Evolutionary conservation across 2,888 invertebrate species (phyloP), one percentile per base, ranked within the genome.

Genomic region (Polymixis flavicincta): DNA sequence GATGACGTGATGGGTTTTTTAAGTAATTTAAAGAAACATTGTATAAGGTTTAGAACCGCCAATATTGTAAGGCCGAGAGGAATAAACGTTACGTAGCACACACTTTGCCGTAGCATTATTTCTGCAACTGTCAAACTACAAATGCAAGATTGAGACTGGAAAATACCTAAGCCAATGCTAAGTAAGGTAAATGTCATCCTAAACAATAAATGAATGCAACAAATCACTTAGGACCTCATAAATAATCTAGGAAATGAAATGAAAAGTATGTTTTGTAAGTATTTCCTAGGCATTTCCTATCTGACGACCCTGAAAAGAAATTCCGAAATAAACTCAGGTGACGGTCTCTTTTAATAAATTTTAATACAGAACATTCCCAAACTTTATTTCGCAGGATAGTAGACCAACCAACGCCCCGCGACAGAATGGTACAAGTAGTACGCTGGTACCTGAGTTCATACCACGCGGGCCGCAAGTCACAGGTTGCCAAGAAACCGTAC

Each of bases 371-470:
- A 11, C 19, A 37, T 32, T 37, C 2, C 11, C 19, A 11, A 8
- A 37, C 3, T 55, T 4, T 25, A 32, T 14, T 11, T 52, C 71
- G 74, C 94, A 99, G 99, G 93, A 99, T 99, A 96, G 98, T 98
- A 71, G 99, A 99, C 92, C 97, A 98, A 93, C 97, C 98, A 64
- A 98, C 98, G 57, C 98, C 99, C 0, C 97, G 97, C 83, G 99
- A 99, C 78, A 97, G 99, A 76, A 99, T 99, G 98, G 97, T 99
- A 42, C 99, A 99, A 95, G 98, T 99, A 52, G 98, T 99, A 2
- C 97, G 98, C 86, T 99, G 99, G 99, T 99, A 99, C 96, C 95
- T 99, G 89, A 99, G 99, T 88, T 99, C 99, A 76, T 99, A 99
- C 96, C 99, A 99, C 96, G 99, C 99, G 5, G 99, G 99, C 0